Base-by-base conservation (phyloP, 1,140 invertebrate genomes). In the Tetragnatha versicolor region DNA sequence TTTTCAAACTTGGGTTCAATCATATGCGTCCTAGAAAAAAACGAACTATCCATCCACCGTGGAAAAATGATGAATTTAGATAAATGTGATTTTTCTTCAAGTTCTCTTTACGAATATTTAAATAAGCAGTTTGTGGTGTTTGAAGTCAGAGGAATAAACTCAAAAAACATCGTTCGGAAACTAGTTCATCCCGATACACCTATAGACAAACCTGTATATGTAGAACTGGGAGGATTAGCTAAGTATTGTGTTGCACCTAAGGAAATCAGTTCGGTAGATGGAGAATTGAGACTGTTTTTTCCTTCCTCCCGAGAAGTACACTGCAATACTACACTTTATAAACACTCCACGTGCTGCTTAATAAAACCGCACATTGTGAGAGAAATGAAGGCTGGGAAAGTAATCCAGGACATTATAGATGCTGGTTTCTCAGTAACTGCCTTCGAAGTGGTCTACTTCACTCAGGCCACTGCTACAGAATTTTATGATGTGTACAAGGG, bases 401-500 rank as follows among this genome's bases (percentile, higher is more conserved):
- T 95, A 17, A 86, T 97, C 12, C 87, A 89, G 55, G 89, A 89
- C 37, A 95, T 97, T 80, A 88, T 90, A 55, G 89, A 92, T 63
- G 89, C 89, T 51, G 91, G 91, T 7, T 97, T 92, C 83, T 87
- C 89, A 49, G 90, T 98, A 17, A 91, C 91, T 3, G 93, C 92
- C 5, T 86, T 96, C 39, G 90, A 93, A 84, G 91, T 94, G 2
- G 22, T 82, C 17, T 66, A 39, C 53, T 68, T 79, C 47, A 47
- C 51, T 65, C 39, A 45, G 31, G 39, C 39, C 9, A 66, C 65
- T 86, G 93, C 93, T 31, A 93, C 94, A 83, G 94, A 97, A 86
- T 97, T 98, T 87, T 91, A 93, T 84, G 95, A 97, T 88, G 91
- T 97, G 17, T 98, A 98, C 85, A 95, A 95, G 86, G 93, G 93